phyloP scores from a whole-genome alignment of 2,113 vertebrate species.

The Scatophagus argus region DNA sequence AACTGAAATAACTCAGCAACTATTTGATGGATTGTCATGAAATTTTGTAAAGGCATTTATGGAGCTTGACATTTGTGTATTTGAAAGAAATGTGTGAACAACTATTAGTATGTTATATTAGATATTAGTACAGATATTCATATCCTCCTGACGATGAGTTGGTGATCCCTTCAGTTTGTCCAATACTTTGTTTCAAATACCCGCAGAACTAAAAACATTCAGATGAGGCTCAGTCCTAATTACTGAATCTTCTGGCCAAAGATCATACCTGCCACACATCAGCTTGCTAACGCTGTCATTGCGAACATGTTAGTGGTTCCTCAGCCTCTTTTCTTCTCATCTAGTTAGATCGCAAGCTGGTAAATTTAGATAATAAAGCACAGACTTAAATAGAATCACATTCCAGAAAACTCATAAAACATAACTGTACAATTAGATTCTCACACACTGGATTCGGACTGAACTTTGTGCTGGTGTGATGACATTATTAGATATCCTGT shows the following conservation, averaged over 20 bases:
- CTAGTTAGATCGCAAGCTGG: background rate
- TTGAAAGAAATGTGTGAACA: too few relatives aligned
- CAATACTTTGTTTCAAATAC: too few relatives aligned
- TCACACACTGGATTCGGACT: background rate
- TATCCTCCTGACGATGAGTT: too few relatives aligned
- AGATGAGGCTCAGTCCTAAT: too few relatives aligned
- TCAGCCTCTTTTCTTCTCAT: background rate
- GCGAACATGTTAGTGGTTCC: background rate
- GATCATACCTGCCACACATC: background rate
- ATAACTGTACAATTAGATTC: background rate
- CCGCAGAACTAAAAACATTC: too few relatives aligned
- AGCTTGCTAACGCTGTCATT: background rate
- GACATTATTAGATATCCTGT: conserved; percentile 24
- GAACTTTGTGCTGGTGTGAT: background rate
- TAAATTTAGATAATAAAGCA: conserved; percentile 4
- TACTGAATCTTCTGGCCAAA: too few relatives aligned
- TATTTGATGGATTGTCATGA: background rate
- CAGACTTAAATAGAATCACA: background rate
- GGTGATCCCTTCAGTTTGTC: too few relatives aligned
- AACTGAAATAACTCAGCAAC: background rate
- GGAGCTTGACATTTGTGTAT: background rate
- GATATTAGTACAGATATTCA: too few relatives aligned
- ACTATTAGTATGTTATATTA: too few relatives aligned
- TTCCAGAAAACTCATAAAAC: background rate
- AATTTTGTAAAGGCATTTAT: background rate